Conservation (phyloP, 2,888 invertebrate species). For the Megamerina dolium region DNA sequence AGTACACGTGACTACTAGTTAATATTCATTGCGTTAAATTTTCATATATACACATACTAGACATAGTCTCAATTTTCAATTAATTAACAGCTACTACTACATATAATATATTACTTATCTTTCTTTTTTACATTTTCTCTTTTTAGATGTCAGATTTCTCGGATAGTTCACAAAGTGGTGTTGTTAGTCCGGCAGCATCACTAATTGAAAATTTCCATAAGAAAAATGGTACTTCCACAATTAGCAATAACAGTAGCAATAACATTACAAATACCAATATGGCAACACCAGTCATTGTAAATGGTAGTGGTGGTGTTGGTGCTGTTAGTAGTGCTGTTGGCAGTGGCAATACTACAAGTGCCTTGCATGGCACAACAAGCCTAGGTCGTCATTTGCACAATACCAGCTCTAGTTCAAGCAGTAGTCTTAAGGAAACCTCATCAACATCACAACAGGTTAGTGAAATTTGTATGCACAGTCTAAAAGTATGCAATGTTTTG, state of each 20-base stretch:
- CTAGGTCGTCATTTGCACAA: conserved; percentile 31
- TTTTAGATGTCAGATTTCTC: conserved; percentile 50
- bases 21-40: too few species aligned
- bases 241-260: conserved; percentile 6
- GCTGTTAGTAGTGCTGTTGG: conserved; percentile 13
- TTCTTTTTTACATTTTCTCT: conserved; percentile 5
- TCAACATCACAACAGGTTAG: conserved; percentile 49
- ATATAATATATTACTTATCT: background rate
- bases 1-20: too few species aligned
- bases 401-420: conserved; percentile 47
- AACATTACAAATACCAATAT: conserved; percentile 15
- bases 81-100: too few species aligned
- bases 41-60: too few species aligned
- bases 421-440: conserved; percentile 51
- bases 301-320: conserved; percentile 31
- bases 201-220: conserved; percentile 70
- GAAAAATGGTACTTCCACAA: conserved; percentile 54
- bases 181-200: conserved; percentile 54
- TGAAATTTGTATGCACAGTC: conserved; percentile 11
- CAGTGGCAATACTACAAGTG: conserved; percentile 43
- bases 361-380: conserved; percentile 20
- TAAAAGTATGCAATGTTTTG: conserved; percentile 17
- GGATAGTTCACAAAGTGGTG: conserved; percentile 46
- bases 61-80: too few species aligned
- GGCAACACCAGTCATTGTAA: conserved; percentile 22